These are phyloP conservation scores for Balanococcus diminutus DNA, from an alignment of 2,888 invertebrate genomes.

Conservation along the genomic window DNA sequence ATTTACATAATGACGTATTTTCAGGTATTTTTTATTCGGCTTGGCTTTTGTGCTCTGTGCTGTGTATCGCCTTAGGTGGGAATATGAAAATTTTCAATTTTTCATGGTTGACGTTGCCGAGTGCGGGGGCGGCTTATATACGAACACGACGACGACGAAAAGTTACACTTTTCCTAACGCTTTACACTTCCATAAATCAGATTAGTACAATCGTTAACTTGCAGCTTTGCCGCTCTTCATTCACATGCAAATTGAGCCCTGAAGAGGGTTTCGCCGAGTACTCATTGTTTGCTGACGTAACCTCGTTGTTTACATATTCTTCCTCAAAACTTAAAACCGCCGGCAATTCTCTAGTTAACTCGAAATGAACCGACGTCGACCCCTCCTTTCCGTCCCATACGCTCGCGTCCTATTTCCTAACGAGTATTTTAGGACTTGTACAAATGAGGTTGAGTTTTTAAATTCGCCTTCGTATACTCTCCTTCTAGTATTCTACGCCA, in stretches of 20 bases:
- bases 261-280: constrained; percentile 40
- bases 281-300: constrained; percentile 35
- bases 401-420: neutral
- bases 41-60: neutral
- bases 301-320: constrained; percentile 35
- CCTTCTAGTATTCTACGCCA: neutral
- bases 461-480: neutral
- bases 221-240: constrained; percentile 21
- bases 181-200: constrained; percentile 38
- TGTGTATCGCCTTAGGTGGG: neutral
- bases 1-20: constrained; percentile 50
- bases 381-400: too few species aligned
- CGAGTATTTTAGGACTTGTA: constrained; percentile 35
- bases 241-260: constrained; percentile 42
- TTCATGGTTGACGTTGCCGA: constrained; percentile 50
- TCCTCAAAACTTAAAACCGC: constrained; percentile 32
- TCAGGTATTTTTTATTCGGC: constrained; percentile 24
- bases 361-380: constrained; percentile 16
- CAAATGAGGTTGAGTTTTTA: constrained; percentile 26
- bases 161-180: constrained; percentile 32
- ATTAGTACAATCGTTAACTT: constrained; percentile 38
- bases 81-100: constrained; percentile 42
- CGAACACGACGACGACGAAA: neutral
- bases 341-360: constrained; percentile 42
- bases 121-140: neutral